Evolutionary conservation across 2,797 vertebrate species (phyloP), one percentile per base, ranked within the genome.

Genomic region (Hirundo rustica): DNA sequence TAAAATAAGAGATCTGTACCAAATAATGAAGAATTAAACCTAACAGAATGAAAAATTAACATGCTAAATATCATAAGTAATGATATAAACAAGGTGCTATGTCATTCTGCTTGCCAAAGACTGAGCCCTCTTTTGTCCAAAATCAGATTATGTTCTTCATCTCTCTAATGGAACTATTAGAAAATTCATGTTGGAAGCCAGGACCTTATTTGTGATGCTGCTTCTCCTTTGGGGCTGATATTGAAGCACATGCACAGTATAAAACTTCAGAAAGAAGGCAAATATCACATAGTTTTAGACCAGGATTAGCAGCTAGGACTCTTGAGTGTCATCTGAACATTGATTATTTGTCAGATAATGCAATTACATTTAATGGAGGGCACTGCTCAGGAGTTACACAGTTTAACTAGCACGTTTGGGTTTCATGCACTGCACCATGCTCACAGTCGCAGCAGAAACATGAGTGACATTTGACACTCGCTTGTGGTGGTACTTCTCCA

Each of bases 261-360:
- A 96, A 97, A 97, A 96, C 92, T 94, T 89, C 89, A 84, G 95
- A 65, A 96, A 96, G 95, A 89, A 96, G 94, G 95, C 91, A 96
- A 95, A 75, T 93, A 95, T 34, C 91, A 88, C 92, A 71, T 91
- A 89, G 95, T 95, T 96, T 96, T 96, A 93, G 92, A 71, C 77
- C 74, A 85, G 87, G 95, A 97, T 97, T 97, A 97, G 93, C 95
- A 95, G 91, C 96, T 94, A 94, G 94, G 92, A 95, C 92, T 88
- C 97, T 96, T 96, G 80, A 97, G 97, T 97, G 97, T 97, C 96
- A 94, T 96, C 88, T 88, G 91, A 97, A 77, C 96, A 97, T 98
- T 97, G 97, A 97, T 97, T 98, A 97, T 97, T 98, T 97, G 96
- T 98, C 97, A 97, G 96, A 96, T 97, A 97, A 97, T 97, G 95